Conservation (phyloP, 2,888 invertebrate species). For the Oasisia sp. region DNA sequence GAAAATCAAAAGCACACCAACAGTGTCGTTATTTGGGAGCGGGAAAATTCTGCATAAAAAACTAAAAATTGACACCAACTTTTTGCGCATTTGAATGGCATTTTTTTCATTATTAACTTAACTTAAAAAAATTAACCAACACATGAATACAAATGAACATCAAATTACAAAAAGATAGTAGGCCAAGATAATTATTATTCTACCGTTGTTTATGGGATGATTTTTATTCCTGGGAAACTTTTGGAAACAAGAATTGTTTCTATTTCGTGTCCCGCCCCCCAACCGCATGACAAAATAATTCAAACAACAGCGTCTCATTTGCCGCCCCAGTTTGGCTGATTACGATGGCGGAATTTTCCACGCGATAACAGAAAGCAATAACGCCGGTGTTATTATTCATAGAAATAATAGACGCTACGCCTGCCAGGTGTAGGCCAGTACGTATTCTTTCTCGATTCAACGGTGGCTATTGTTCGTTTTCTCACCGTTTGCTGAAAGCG, state of each 20-base stretch:
- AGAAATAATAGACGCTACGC: not conserved
- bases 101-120: not conserved
- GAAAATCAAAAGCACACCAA: not conserved
- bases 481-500: not conserved
- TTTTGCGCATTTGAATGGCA: not conserved
- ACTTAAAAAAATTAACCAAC: not conserved
- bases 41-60: not conserved
- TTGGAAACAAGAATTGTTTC: not conserved
- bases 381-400: not conserved
- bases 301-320: not conserved
- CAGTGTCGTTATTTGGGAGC: not conserved
- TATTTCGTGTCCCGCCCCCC: not conserved
- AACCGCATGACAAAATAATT: not conserved
- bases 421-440: not conserved
- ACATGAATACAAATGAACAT: too few relatives aligned
- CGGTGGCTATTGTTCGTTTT: not conserved
- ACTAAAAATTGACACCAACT: not conserved
- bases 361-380: not conserved
- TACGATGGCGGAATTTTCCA: slow-evolving; percentile 9
- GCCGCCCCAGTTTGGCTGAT: not conserved
- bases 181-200: not conserved
- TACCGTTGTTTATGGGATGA: not conserved
- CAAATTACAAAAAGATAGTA: not conserved
- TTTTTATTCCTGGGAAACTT: not conserved
- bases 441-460: not conserved